Base-by-base conservation (phyloP, 2,888 invertebrate genomes). In the Phrixothrix hirtus region DNA sequence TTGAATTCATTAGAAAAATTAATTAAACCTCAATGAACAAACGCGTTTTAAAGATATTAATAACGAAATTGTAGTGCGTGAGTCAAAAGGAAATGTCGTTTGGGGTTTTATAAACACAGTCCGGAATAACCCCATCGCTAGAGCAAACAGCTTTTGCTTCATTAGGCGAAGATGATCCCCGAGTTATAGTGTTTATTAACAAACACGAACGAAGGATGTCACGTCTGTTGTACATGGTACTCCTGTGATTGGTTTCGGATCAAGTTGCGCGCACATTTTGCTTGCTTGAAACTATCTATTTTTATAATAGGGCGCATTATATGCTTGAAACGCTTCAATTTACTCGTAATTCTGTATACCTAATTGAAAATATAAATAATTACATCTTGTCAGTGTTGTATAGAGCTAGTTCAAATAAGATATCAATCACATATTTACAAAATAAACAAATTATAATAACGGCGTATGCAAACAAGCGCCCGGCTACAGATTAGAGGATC, bases 161-260 rank as follows among this genome's bases (percentile, higher is more conserved):
- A 74, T 74, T 74, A 73, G 72, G 65, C 62, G 66, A 64, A 68
- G 73, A 73, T 71, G 72, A 73, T 73, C 68, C 67, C 63, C 68
- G 70, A 70, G 74, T 75, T 75, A 75, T 74, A 70, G 72, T 75
- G 74, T 75, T 75, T 75, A 75, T 74, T 70, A 71, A 72, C 74
- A 75, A 75, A 75, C 74, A 75, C 60, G 67, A 58, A 56, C 60
- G 60, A 62, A 57, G 64, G 63, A 62, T 66, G 70, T 73, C 74
- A 74, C 74, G 74, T 74, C 62, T 41, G 29, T 35, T 36, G n/a
- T n/a, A 41, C 10, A 37, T 41, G 30, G 52, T 32, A 13, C 27
- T 39, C 32, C 38, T 34, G 46, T 52, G 52, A 46, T 52, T 52
- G 46, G 46, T 17, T 52, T 27, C 17, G 15, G 35, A 45, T 34